phyloP scores from a whole-genome alignment of 2,888 invertebrate species.

The Drosophila dives region DNA sequence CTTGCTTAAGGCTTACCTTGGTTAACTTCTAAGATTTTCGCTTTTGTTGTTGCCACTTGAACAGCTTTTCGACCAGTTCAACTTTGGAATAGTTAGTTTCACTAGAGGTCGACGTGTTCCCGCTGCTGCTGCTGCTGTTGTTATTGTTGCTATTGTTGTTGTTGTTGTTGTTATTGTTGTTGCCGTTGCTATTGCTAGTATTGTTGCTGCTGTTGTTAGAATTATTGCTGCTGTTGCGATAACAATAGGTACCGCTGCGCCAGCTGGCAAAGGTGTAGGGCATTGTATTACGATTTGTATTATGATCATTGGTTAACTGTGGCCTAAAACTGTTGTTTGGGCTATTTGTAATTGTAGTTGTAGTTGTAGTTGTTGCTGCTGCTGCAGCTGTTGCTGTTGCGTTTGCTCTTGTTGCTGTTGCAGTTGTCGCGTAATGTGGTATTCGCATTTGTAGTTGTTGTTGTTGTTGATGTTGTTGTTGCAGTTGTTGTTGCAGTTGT shows the following conservation, averaged over 20 bases:
- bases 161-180: slow-evolving; percentile 25
- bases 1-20: slow-evolving; percentile 54
- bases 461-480: slow-evolving; percentile 35
- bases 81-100: slow-evolving; percentile 70
- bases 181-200: slow-evolving; percentile 25
- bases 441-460: slow-evolving; percentile 28
- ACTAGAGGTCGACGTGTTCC: slow-evolving; percentile 32
- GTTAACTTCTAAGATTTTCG: slow-evolving; percentile 61
- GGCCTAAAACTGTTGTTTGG: slow-evolving; percentile 54
- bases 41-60: slow-evolving; percentile 73
- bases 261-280: slow-evolving; percentile 73
- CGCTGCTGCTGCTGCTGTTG: slow-evolving; percentile 10
- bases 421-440: slow-evolving; percentile 26
- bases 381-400: slow-evolving; percentile 44
- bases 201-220: slow-evolving; percentile 35
- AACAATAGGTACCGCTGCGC: slow-evolving; percentile 72
- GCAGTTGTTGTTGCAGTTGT: slow-evolving; percentile 41
- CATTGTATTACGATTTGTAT: slow-evolving; percentile 53
- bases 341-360: slow-evolving; percentile 50
- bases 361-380: slow-evolving; percentile 35
- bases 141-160: slow-evolving; percentile 19
- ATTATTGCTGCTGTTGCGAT: slow-evolving; percentile 54
- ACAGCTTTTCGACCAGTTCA: slow-evolving; percentile 70
- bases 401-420: slow-evolving; percentile 37
- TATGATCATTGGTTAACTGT: slow-evolving; percentile 55